These are phyloP conservation scores for Dendrolimus pini DNA, from an alignment of 2,888 invertebrate genomes.

Conservation along the genomic window DNA sequence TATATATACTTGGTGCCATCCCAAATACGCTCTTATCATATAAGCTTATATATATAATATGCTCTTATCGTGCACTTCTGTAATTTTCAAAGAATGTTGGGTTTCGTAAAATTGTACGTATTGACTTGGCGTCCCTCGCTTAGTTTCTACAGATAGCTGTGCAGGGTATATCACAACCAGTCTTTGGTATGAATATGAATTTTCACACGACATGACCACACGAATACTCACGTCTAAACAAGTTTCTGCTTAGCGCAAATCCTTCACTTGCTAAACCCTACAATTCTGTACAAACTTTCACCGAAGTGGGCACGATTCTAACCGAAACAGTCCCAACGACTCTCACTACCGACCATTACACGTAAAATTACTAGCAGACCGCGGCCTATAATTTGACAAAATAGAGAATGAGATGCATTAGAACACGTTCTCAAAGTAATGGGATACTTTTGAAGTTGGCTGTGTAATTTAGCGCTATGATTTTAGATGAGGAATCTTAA, in stretches of 20 bases:
- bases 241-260: neutral
- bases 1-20: no score
- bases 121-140: no score
- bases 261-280: neutral
- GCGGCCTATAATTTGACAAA: slow-evolving; percentile 71
- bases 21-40: no score
- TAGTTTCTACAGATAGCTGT: no score
- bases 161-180: no score
- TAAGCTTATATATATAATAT: no score
- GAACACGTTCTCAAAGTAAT: slow-evolving; percentile 66
- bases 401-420: slow-evolving; percentile 75
- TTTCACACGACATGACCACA: no score
- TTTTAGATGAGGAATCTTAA: slow-evolving; percentile 11
- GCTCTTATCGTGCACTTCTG: no score
- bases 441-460: slow-evolving; percentile 46
- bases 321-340: neutral
- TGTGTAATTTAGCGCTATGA: slow-evolving; percentile 65
- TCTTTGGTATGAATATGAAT: no score
- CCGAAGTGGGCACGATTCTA: neutral
- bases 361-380: slow-evolving; percentile 48
- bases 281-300: neutral
- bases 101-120: no score
- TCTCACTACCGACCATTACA: slow-evolving; percentile 8
- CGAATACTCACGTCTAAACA: neutral
- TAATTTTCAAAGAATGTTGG: no score